Percentiles rank a stretch among this genome's conserved stretches.
These are phyloP conservation scores for Labroides dimidiatus DNA, from an alignment of 2,797 vertebrate genomes.

Conservation along the genomic window DNA sequence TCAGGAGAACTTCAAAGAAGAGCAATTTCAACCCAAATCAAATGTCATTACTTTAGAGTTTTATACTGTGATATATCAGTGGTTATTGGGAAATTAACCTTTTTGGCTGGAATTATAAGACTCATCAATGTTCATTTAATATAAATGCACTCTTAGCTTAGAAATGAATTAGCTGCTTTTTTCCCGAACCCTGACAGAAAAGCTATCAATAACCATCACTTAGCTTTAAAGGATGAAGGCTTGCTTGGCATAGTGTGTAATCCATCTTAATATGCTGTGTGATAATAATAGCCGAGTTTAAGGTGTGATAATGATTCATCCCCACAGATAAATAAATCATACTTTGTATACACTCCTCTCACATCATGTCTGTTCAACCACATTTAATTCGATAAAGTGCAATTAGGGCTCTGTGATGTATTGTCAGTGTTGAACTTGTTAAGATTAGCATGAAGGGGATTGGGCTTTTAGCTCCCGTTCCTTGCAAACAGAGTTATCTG, in stretches of 20 bases:
- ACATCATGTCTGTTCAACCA: constrained; percentile 64
- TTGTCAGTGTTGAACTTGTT: constrained; percentile 67
- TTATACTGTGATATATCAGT: constrained; percentile 52
- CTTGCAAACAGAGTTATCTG: constrained; percentile 77
- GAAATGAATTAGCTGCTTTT: constrained; percentile 53
- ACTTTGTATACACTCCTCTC: constrained; percentile 70
- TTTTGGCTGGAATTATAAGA: constrained; percentile 49
- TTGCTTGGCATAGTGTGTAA: constrained; percentile 61
- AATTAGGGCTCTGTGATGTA: constrained; percentile 71
- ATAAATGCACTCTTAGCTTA: constrained; percentile 35
- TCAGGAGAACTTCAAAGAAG: constrained; percentile 59
- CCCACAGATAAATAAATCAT: constrained; percentile 71
- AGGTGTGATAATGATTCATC: constrained; percentile 67
- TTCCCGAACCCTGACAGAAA: constrained; percentile 60
- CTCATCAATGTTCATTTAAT: constrained; percentile 46
- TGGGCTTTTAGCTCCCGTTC: constrained; percentile 56
- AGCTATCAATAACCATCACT: constrained; percentile 62
- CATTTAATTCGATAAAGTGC: constrained; percentile 72
- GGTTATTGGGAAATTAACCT: constrained; percentile 73
- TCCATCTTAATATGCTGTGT: constrained; percentile 66
- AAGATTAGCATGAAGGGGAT: constrained; percentile 67
- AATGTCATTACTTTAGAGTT: constrained; percentile 71
- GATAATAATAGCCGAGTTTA: constrained; percentile 70
- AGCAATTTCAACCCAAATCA: constrained; percentile 55
- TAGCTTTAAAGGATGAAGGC: constrained; percentile 61